A percentile compares a stretch with the other conserved stretches of the same genome.
These are phyloP conservation scores for Noctua janthina DNA, from an alignment of 2,888 invertebrate species.

Conservation along the genomic window DNA sequence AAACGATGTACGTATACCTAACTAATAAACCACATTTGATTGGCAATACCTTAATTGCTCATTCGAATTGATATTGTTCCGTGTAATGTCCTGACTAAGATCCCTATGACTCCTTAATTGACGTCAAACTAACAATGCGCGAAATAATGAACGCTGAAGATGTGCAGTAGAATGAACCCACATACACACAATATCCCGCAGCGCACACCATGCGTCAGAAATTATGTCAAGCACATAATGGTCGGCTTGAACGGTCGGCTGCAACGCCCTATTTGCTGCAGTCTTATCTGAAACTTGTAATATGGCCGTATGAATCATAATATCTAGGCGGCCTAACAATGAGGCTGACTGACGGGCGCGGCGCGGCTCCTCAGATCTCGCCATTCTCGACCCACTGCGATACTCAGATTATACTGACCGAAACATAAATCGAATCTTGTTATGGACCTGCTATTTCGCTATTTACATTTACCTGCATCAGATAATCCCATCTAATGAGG, in stretches of 20 bases:
- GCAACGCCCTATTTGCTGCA: conserved; percentile 87
- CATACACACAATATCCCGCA: conserved; percentile 70
- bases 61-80: conserved; percentile 50
- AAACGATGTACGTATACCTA: neutral
- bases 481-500: conserved; percentile 85
- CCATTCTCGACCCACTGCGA: conserved; percentile 77
- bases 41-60: conserved; percentile 53
- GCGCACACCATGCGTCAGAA: conserved; percentile 72
- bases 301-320: conserved; percentile 85
- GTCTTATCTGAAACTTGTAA: conserved; percentile 86
- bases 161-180: conserved; percentile 72
- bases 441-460: conserved; percentile 85
- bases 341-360: conserved; percentile 85
- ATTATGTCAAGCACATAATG: conserved; percentile 84
- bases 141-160: conserved; percentile 60
- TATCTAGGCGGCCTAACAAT: conserved; percentile 85
- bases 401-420: conserved; percentile 82
- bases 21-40: conserved; percentile 36
- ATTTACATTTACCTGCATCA: conserved; percentile 82
- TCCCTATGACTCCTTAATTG: conserved; percentile 60
- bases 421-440: conserved; percentile 86
- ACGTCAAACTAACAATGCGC: conserved; percentile 64
- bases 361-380: conserved; percentile 83
- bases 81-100: conserved; percentile 62
- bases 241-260: conserved; percentile 80